Conservation (phyloP, 53 echinoderm and acorn worm species). For the Astropecten irregularis region DNA sequence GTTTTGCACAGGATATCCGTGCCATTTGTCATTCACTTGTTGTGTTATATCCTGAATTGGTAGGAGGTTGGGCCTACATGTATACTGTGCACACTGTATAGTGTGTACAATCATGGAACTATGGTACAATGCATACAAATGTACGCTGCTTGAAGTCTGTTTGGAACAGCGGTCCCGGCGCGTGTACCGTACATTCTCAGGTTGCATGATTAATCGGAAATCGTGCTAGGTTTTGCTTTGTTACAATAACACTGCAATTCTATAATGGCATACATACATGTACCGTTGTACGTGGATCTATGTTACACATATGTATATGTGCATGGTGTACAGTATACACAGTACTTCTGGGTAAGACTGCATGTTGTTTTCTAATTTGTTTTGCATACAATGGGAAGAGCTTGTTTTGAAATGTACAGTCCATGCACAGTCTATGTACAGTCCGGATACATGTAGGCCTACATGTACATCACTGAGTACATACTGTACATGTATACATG, state of each 20-base stretch:
- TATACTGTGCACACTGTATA: not conserved
- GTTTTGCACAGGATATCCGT: conserved; percentile 40
- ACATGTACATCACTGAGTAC: conserved; percentile 27
- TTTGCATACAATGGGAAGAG: not conserved
- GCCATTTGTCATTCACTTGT: conserved; percentile 36
- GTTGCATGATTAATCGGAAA: not conserved
- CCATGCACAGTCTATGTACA: not conserved
- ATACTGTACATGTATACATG: not conserved
- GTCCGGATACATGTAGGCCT: not conserved
- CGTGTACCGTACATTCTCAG: not conserved
- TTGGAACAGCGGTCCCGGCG: too few species aligned
- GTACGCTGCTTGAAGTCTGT: too few species aligned
- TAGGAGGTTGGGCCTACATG: not conserved
- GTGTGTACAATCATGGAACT: too few species aligned
- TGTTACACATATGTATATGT: too few species aligned
- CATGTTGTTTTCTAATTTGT: not conserved
- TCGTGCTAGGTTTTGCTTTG: too few species aligned
- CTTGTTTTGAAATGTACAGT: too few species aligned
- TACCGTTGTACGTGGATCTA: not conserved
- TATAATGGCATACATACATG: not conserved
- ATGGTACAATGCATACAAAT: too few species aligned
- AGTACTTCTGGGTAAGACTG: not conserved
- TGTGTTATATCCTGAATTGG: not conserved
- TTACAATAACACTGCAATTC: too few species aligned
- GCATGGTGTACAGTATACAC: not conserved